Base-by-base conservation (phyloP, 64 coral and sea anemone species). In the Dendronephthya gigantea region DNA sequence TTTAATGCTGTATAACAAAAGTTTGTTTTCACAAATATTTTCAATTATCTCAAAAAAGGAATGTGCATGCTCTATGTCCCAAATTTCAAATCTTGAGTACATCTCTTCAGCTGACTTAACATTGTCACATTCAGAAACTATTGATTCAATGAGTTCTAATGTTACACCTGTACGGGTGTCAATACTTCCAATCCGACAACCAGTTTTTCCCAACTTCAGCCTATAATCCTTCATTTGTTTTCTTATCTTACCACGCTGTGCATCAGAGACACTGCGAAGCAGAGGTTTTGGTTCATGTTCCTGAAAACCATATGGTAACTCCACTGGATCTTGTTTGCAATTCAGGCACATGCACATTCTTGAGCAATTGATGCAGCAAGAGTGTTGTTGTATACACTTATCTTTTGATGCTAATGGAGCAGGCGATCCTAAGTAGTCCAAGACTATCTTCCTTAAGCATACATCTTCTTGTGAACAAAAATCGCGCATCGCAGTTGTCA, bases 401-500 rank as follows among this genome's bases (percentile, higher is more conserved):
- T n/a, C 25, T 17, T 62, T 62, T 62, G 17, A 7, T 27, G 19
- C 25, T 22, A 52, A 22, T 7, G 6, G 6, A n/a, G 55, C 7
- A 17, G 19, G 3, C 7, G 55, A 62, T 19, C 55, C 55, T 22
- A 62, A 62, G 25, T 62, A 62, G 19, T 17, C 6, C 19, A 62
- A 13, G 4, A 62, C 7, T 19, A 17, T 23, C 19, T 27, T 62
- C 25, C 55, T 4, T 23, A 62, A 62, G 25, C 55, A 62, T 7
- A 7, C 25, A 23, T 12, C 25, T 5, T 49, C 40, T 76, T 55
- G 9, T 22, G 11, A 14, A 82, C 17, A 88, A 47, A 88, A 81
- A 88, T 48, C 35, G 3, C 86, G 39, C 86, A 82, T 88, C 38
- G 69, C 37, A 14, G 32, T 23, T 88, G 86, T 88, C 86, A 88